These are phyloP conservation scores for Hyposoter dolosus DNA, from an alignment of 2,888 invertebrate genomes.

Conservation along the genomic window DNA sequence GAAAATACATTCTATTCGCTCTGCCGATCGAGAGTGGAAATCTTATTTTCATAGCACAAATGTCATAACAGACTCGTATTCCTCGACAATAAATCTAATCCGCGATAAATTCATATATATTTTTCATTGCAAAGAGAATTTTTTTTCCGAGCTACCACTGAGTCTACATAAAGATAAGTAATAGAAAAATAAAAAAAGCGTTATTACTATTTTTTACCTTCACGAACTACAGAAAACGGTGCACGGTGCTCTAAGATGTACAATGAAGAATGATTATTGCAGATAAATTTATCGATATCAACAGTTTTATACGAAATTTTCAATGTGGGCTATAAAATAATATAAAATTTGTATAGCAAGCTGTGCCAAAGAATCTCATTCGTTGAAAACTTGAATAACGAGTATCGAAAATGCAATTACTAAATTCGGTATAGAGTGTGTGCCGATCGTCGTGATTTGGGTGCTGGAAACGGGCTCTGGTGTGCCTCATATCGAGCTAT, in stretches of 20 bases:
- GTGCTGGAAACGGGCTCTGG: background rate
- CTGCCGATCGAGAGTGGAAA: constrained; percentile 12
- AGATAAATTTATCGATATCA: background rate
- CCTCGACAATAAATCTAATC: constrained; percentile 14
- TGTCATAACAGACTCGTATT: constrained; percentile 30
- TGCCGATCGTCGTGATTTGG: constrained; percentile 9
- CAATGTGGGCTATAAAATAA: background rate
- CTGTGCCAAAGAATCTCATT: background rate
- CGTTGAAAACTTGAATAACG: background rate
- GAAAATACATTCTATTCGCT: constrained; percentile 29
- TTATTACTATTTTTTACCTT: background rate
- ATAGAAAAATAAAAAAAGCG: background rate
- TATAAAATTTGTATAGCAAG: background rate
- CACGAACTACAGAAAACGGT: background rate
- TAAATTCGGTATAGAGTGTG: background rate
- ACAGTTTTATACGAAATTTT: background rate
- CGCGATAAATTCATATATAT: constrained; percentile 10
- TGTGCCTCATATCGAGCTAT: constrained; percentile 18
- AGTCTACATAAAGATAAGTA: background rate
- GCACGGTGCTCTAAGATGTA: no score
- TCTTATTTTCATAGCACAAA: constrained; percentile 26
- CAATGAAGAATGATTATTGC: background rate
- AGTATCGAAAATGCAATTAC: background rate
- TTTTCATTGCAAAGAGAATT: background rate
- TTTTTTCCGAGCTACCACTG: background rate